Conservation (phyloP, 2,113 vertebrate species). For the Burhinus oedicnemus region DNA sequence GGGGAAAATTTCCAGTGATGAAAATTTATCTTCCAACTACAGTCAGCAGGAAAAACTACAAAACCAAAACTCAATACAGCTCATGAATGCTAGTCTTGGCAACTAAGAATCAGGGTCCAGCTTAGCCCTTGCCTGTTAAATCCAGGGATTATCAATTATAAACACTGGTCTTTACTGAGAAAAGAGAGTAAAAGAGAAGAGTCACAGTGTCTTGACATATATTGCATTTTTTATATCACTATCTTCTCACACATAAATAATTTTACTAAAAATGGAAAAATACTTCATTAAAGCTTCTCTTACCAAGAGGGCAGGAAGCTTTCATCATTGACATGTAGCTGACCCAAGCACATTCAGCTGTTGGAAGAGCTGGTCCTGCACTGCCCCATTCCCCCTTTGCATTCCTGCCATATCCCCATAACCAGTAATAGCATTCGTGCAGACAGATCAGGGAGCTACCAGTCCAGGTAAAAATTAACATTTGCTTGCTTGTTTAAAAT, state of each 20-base stretch:
- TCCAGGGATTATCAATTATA: neutral
- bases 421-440: neutral
- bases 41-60: neutral
- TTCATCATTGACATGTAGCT: neutral
- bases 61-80: neutral
- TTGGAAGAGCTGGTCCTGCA: neutral
- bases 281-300: neutral
- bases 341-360: neutral
- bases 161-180: neutral
- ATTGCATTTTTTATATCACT: neutral
- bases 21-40: neutral
- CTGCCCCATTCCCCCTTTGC: neutral
- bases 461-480: neutral
- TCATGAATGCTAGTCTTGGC: neutral
- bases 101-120: neutral
- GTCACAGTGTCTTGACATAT: neutral
- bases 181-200: neutral
- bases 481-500: neutral
- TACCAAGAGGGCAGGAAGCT: neutral
- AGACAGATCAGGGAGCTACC: neutral
- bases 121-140: neutral
- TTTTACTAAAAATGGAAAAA: neutral
- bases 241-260: neutral
- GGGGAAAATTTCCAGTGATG: neutral
- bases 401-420: neutral